A percentile compares a stretch with the other conserved stretches of the same genome.
These are phyloP conservation scores for Scomber japonicus DNA, from an alignment of 2,113 vertebrate genomes.

Conservation along the genomic window DNA sequence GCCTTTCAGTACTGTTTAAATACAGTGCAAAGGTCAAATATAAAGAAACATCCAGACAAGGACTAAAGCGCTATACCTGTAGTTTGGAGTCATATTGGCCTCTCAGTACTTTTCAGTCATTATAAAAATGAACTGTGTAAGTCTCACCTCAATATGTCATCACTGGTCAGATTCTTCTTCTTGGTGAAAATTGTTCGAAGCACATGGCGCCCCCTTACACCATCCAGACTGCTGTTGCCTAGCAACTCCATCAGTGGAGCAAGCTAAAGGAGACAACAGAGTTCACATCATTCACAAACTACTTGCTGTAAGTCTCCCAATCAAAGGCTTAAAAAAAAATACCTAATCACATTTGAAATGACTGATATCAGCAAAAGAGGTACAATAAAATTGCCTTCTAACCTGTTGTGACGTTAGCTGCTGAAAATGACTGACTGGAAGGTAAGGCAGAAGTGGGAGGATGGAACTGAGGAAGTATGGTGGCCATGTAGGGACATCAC, in stretches of 20 bases:
- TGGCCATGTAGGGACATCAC: constrained; percentile 89
- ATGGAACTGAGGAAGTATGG: constrained; percentile 87
- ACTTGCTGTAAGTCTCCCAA: not conserved
- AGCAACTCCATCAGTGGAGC: constrained; percentile 86
- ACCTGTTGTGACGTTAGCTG: constrained; percentile 91
- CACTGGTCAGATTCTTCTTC: constrained; percentile 82
- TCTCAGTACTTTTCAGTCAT: not conserved
- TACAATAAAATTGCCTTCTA: not conserved
- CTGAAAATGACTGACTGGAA: constrained; percentile 89
- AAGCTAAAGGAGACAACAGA: constrained; percentile 72
- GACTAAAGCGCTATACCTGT: not conserved
- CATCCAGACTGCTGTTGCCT: constrained; percentile 88
- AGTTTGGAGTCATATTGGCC: too few relatives aligned
- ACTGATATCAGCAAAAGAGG: not conserved
- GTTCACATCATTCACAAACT: not conserved
- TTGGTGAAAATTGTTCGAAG: constrained; percentile 86
- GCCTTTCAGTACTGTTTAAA: not conserved
- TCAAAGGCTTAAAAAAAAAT: not conserved
- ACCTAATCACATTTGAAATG: not conserved
- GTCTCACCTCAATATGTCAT: constrained; percentile 84
- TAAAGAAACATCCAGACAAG: not conserved
- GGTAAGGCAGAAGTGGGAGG: constrained; percentile 88
- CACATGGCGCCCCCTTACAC: constrained; percentile 87
- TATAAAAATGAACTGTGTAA: not conserved
- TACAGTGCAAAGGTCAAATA: not conserved